Percentiles rank a stretch among this genome's conserved stretches.
Conservation (phyloP, 1,140 invertebrate genomes). For the Drosophila kikkawai region DNA sequence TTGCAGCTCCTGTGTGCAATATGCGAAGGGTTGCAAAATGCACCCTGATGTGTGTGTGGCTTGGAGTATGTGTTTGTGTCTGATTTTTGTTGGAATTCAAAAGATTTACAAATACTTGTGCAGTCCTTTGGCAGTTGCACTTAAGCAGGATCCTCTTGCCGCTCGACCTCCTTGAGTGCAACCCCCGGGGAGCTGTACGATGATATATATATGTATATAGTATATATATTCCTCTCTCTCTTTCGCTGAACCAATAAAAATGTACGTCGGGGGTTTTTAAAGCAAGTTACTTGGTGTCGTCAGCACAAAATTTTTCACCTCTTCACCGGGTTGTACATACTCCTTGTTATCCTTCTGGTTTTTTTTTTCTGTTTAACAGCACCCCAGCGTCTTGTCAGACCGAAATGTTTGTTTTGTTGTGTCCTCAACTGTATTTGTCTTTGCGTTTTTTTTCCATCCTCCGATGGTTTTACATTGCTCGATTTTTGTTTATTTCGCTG, state of each 20-base stretch:
- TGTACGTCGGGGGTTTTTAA: slow-evolving; percentile 62
- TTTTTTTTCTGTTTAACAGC: slow-evolving; percentile 69
- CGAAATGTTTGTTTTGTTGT: slow-evolving; percentile 80
- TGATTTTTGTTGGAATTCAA: slow-evolving; percentile 80
- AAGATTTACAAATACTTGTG: slow-evolving; percentile 83
- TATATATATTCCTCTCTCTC: slow-evolving; percentile 18
- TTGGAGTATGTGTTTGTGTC: slow-evolving; percentile 36
- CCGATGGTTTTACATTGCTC: slow-evolving; percentile 53
- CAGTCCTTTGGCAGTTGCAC: slow-evolving; percentile 74
- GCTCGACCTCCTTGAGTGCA: slow-evolving; percentile 61
- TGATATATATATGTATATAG: slow-evolving; percentile 4
- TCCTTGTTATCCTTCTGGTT: slow-evolving; percentile 50
- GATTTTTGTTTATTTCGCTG: slow-evolving; percentile 84
- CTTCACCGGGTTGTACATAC: slow-evolving; percentile 53
- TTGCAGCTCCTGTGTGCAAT: slow-evolving; percentile 41
- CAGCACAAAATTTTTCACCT: slow-evolving; percentile 81
- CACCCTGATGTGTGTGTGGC: slow-evolving; percentile 49
- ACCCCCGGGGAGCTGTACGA: slow-evolving; percentile 42
- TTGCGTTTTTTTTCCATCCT: slow-evolving; percentile 39
- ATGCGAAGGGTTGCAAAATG: slow-evolving; percentile 76
- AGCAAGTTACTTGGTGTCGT: slow-evolving; percentile 68
- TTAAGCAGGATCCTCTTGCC: slow-evolving; percentile 66
- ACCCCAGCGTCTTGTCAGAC: slow-evolving; percentile 80
- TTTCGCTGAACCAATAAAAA: slow-evolving; percentile 77
- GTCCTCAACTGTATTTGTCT: slow-evolving; percentile 78